Evolutionary conservation across 2,113 vertebrate species (phyloP), one percentile per base, ranked within the genome.

Genomic region (Mungos mungo): DNA sequence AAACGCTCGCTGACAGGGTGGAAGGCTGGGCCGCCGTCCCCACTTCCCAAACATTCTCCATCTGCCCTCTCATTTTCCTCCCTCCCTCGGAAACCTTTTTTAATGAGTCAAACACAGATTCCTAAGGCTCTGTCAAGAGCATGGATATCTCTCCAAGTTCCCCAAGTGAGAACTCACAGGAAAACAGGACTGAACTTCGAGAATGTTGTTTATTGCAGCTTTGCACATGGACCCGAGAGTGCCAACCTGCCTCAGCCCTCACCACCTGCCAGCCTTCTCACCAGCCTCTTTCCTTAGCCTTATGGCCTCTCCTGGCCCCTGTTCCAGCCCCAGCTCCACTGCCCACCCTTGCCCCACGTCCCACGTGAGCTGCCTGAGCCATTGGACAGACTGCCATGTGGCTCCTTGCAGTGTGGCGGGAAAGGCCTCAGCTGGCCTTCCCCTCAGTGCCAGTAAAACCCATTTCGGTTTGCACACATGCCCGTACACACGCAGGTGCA

Each of bases 131-230:
- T 84, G 2, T 81, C 54, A 88, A 33, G 92, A 93, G 96, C 95
- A 18, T 7, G 16, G 80, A 52, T 38, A 93, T 45, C 80, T 69
- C 52, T 93, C 60, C 76, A 76, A 50, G 41, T 85, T 97, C 31
- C 96, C 90, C 27, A 47, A 60, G 45, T 84, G 81, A 96, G 90
- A 90, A 95, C 60, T 54, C 9, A 4, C 45, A 85, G 94, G 96
- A 94, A 96, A 92, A 95, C 88, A 77, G 93, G 88, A 96, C 94
- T 91, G 93, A 93, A 96, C 88, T 92, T 88, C 0, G 27, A 96
- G 95, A 97, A 96, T 96, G 96, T 96, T 74, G 60, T 97, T 96
- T 88, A 93, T 92, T 95, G 97, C 98, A 95, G 93, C 97, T 98
- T 98, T 98, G 97, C 95, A 97, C 97, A 94, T 83, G 50, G 87